Conservation (phyloP, 2,888 invertebrate species). For the Chaetogeoica ovagalla region DNA sequence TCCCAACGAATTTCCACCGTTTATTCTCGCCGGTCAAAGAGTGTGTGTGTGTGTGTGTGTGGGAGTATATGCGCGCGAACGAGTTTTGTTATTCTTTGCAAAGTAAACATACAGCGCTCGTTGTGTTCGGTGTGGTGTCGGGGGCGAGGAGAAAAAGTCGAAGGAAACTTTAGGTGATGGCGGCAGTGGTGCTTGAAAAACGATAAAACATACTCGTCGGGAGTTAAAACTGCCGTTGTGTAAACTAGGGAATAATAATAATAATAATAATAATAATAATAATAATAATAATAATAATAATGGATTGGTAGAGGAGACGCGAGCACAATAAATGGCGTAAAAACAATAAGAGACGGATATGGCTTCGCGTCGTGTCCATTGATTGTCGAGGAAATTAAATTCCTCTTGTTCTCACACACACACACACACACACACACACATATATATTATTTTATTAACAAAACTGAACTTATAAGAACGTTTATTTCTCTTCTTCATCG, state of each 20-base stretch:
- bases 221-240: slow-evolving; percentile 12
- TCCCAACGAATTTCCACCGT: background rate
- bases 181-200: slow-evolving; percentile 32
- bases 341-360: slow-evolving; percentile 41
- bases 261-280: too few relatives aligned
- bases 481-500: background rate
- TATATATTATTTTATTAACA: slow-evolving; percentile 15
- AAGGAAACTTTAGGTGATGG: slow-evolving; percentile 20
- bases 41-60: too few relatives aligned
- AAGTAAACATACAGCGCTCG: slow-evolving; percentile 32
- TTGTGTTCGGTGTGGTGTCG: background rate
- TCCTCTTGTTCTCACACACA: slow-evolving; percentile 12
- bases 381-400: slow-evolving; percentile 49
- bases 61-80: background rate
- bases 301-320: slow-evolving; percentile 7
- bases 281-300: too few relatives aligned
- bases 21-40: background rate
- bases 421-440: background rate
- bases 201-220: slow-evolving; percentile 34
- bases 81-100: slow-evolving; percentile 31
- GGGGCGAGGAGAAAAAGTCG: background rate
- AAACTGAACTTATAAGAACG: slow-evolving; percentile 26
- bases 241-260: slow-evolving; percentile 9
- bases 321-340: slow-evolving; percentile 13
- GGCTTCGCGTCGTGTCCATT: slow-evolving; percentile 15